Evolutionary conservation across 2,113 vertebrate genomes (phyloP).

Genomic region (Ciconia stormi): DNA sequence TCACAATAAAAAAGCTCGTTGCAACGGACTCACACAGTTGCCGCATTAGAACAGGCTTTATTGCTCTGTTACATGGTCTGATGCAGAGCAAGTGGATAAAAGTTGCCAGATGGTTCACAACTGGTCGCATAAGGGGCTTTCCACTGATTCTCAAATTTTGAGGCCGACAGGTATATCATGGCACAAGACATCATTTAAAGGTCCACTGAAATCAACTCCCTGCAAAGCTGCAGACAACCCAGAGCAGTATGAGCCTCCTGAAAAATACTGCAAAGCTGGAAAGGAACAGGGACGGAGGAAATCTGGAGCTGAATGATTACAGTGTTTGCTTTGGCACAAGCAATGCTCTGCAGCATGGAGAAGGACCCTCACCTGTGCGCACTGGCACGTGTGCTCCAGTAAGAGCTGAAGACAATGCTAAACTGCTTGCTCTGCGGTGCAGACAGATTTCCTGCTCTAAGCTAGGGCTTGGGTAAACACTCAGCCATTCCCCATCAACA

Average conservation of each 20-base stretch:
- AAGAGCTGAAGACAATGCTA: neutral
- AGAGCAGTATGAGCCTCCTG: neutral
- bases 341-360: accelerated
- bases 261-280: neutral
- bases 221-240: neutral
- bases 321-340: neutral
- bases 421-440: accelerated
- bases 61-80: neutral
- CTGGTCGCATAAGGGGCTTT: neutral
- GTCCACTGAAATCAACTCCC: neutral
- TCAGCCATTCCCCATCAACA: neutral
- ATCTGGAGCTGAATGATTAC: neutral
- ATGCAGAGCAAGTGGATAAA: neutral
- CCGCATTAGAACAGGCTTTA: neutral
- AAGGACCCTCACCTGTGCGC: neutral
- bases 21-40: accelerated
- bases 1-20: neutral
- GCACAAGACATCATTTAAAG: neutral
- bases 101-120: neutral
- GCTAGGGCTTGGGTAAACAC: neutral
- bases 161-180: neutral
- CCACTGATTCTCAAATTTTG: neutral
- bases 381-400: neutral
- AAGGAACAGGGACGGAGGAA: neutral
- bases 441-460: neutral